Evolutionary conservation across 2,888 invertebrate species (phyloP).

Genomic region (Lycocerus yunnanus): DNA sequence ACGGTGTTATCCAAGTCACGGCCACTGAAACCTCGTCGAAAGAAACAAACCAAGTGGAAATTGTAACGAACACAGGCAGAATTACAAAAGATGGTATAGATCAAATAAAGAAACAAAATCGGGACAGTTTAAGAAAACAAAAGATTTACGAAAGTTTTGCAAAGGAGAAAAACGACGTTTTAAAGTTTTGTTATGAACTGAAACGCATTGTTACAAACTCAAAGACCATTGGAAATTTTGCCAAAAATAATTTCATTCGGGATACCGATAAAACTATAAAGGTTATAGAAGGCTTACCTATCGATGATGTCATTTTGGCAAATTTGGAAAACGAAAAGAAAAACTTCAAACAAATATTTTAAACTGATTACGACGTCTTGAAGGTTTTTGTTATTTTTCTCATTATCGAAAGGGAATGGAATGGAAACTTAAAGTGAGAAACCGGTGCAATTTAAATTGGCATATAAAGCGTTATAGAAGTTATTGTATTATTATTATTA

Average conservation of each 20-base stretch:
- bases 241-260: neutral
- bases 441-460: no score
- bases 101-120: constrained; percentile 6
- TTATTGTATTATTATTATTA: no score
- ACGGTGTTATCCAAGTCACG: constrained; percentile 27
- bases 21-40: constrained; percentile 20
- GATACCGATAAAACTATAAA: neutral
- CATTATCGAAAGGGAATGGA: neutral
- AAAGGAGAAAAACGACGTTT: constrained; percentile 2
- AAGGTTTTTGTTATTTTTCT: neutral
- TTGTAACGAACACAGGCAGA: constrained; percentile 10
- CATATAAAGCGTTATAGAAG: no score
- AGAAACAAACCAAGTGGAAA: constrained; percentile 2
- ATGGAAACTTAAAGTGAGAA: no score
- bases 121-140: neutral
- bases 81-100: neutral
- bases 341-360: neutral
- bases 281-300: neutral
- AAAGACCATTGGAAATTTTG: neutral
- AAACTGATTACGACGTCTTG: neutral
- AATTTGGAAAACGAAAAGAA: neutral
- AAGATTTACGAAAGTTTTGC: neutral
- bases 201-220: neutral
- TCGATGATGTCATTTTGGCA: neutral
- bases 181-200: constrained; percentile 7